A percentile compares a stretch with the other conserved stretches of the same genome.
phyloP scores from a whole-genome alignment of 2,888 invertebrate genomes.

The Therioaphis trifolii region DNA sequence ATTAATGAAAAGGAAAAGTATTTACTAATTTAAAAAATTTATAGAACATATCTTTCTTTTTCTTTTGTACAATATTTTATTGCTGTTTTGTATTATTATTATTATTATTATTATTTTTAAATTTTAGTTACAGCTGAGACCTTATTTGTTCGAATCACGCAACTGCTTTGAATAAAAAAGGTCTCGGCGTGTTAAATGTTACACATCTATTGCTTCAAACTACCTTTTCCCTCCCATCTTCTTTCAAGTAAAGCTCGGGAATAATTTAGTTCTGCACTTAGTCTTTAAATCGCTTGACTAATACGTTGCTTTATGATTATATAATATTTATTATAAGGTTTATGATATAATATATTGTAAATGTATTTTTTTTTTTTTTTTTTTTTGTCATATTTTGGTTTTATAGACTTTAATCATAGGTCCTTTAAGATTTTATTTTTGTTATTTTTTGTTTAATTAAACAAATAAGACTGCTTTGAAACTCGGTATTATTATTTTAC shows the following conservation, averaged over 20 bases:
- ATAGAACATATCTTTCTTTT: constrained; percentile 23
- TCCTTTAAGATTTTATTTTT: constrained; percentile 57
- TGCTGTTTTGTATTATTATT: constrained; percentile 28
- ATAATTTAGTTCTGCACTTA: constrained; percentile 22
- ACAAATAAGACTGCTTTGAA: constrained; percentile 62
- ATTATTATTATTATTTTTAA: neutral
- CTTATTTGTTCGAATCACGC: constrained; percentile 9
- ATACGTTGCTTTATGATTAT: constrained; percentile 47
- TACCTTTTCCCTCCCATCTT: neutral
- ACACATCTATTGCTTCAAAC: neutral
- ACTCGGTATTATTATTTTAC: constrained; percentile 50
- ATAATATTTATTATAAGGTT: constrained; percentile 34
- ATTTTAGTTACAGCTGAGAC: neutral
- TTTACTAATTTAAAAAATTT: constrained; percentile 11
- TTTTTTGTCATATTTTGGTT: constrained; percentile 45
- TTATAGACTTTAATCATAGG: constrained; percentile 53
- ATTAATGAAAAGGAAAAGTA: constrained; percentile 9
- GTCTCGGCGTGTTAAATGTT: neutral
- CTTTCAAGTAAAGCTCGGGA: constrained; percentile 1
- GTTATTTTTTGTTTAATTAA: constrained; percentile 61
- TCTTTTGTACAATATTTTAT: constrained; percentile 25
- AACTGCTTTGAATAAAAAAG: constrained; percentile 16
- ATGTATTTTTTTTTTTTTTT: constrained; percentile 50
- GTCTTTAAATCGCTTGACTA: constrained; percentile 50
- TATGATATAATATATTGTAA: constrained; percentile 46